Base-by-base conservation (phyloP, 2,888 invertebrate genomes). In the Melitaea athalia region DNA sequence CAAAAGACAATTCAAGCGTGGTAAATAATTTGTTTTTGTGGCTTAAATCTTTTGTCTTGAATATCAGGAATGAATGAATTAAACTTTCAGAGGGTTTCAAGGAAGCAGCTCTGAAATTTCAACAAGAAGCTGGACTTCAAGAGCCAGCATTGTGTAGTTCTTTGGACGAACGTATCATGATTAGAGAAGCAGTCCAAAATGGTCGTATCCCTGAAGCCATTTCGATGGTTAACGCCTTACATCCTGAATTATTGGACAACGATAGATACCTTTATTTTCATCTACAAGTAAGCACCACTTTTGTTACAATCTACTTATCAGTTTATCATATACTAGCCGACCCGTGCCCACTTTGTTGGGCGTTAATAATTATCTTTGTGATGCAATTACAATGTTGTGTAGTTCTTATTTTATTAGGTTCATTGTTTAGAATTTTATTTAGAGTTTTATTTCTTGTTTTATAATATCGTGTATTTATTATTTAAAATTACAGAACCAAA, bases 41-140 rank as follows among this genome's bases (percentile, higher is more conserved):
- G 45, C 11, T 11, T 45, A 5, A 45, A 45, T 45, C 45, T 45
- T 11, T 45, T 45, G 0, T 45, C 57, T 49, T 55, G 42, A 62
- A n/a, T 24, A 3, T 17, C 10, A n/a, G 43, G 15, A 0, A 15
- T n/a, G 5, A 42, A 11, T 15, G 14, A 38, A 38, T 42, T 6
- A 33, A 55, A 42, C 3, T 85, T 90, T 8, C 82, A 97, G 98
- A 98, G 89, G 98, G 98, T 7, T 98, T 98, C 80, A 97, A 99
- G 89, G 99, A 99, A 86, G 99, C 99, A 5, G 99, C 99, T 0
- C 96, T 99, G 78, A 99, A 98, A 85, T 99, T 99, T 86, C 97
- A 98, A 85, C 95, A 97, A 79, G 99, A 99, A 87, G 98, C 99
- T 7, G 98, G 99, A 0, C 75, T 93, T 15, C 92, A 93, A 52